Base-by-base conservation (phyloP, 2,113 vertebrate species). In the Chamaea fasciata region DNA sequence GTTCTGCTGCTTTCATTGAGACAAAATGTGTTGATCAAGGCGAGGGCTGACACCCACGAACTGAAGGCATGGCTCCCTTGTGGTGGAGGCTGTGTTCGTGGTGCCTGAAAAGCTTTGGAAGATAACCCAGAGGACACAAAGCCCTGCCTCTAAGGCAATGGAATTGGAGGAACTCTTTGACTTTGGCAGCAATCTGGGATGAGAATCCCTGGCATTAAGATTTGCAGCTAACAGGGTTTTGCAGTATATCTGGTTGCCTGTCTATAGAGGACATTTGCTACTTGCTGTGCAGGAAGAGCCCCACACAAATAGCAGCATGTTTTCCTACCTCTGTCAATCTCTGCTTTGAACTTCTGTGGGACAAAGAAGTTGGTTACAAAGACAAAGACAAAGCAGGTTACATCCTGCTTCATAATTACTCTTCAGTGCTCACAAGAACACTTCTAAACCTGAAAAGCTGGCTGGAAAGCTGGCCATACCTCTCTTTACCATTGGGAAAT, bases 401-500 rank as follows among this genome's bases (percentile, higher is more conserved):
- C 28, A 76, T 56, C 28, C 28, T 84, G 19, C 35, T 79, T 87
- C 27, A 20, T 20, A 84, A 85, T 71, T 79, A 49, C 53, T 18
- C n/a, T 76, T 28, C 46, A 60, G 8, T 35, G 53, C 30, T 80
- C 73, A 35, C 16, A 49, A 65, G 37, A 79, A 60, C 2, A 7
- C 2, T 65, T 33, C 65, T 69, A 76, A 91, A 41, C 16, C 81
- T 89, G 22, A 64, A 89, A 90, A 70, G 33, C n/a, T 90, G 47
- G 1, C 70, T 94, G 82, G 52, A 95, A 88, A 91, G 55, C 68
- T 95, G 56, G 44, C 50, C 89, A 93, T 87, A 88, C 19, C 39
- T 92, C 68, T 77, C 57, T 74, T 90, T 81, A 83, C 83, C 55
- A 83, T 52, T 90, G 90, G 56, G 75, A 93, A 94, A 95, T 68